phyloP scores from a whole-genome alignment of 2,888 invertebrate species.

The Caenorhabditis angaria region DNA sequence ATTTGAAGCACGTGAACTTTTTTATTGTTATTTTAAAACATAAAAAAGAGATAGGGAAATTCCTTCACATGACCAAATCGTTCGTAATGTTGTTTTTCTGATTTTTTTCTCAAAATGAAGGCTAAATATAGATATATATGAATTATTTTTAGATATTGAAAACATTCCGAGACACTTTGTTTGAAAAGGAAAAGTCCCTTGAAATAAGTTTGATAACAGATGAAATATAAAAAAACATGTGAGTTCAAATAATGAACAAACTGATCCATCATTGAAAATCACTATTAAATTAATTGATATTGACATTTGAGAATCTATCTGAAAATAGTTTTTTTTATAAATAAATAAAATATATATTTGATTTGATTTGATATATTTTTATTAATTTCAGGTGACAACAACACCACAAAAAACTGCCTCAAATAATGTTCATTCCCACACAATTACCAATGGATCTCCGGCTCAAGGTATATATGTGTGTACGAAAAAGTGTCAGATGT shows the following conservation, averaged over 20 bases:
- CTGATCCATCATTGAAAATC: not conserved
- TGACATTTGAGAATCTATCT: constrained; percentile 1
- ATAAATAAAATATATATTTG: too few species aligned
- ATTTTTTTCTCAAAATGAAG: too few species aligned
- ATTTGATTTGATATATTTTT: constrained; percentile 1
- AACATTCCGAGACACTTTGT: not conserved
- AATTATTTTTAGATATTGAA: not conserved
- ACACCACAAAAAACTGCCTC: not conserved
- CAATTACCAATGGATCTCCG: constrained; percentile 8
- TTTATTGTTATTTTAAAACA: not conserved
- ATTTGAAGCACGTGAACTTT: not conserved
- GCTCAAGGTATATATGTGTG: constrained; percentile 1
- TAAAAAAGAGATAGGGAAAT: constrained; percentile 2
- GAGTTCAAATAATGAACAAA: constrained; percentile 5
- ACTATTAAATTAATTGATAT: not conserved
- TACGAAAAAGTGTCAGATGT: not conserved
- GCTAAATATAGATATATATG: too few species aligned
- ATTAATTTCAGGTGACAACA: not conserved
- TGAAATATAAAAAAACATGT: constrained; percentile 18
- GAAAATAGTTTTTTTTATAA: not conserved
- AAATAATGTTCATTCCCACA: not conserved
- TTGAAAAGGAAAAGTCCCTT: not conserved
- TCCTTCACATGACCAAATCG: constrained; percentile 4
- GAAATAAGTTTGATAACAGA: constrained; percentile 14
- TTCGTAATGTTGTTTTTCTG: too few species aligned